Percentiles rank a stretch among this genome's conserved stretches.
These are phyloP conservation scores for Orthosia gothica DNA, from an alignment of 2,888 invertebrate species.

Conservation along the genomic window DNA sequence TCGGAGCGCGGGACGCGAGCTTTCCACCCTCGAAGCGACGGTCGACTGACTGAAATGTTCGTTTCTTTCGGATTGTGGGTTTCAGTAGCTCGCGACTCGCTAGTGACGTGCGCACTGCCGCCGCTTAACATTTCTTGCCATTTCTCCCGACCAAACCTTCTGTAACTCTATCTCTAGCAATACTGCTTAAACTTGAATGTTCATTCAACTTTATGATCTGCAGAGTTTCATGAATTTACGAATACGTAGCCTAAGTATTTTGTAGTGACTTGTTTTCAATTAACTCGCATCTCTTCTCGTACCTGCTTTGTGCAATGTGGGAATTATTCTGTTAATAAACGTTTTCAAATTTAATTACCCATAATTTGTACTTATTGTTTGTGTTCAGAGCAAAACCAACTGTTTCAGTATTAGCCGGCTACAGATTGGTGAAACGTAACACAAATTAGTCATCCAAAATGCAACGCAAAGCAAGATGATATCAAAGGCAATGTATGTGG, in stretches of 20 bases:
- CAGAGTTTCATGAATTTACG: constrained; percentile 15
- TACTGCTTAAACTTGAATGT: constrained; percentile 23
- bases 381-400: not conserved
- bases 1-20: constrained; percentile 44
- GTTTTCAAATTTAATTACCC: not conserved
- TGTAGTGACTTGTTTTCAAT: constrained; percentile 8
- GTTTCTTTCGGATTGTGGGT: constrained; percentile 45
- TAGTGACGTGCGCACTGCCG: constrained; percentile 74
- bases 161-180: constrained; percentile 15
- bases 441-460: not conserved
- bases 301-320: not conserved
- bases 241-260: not conserved
- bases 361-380: not conserved
- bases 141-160: constrained; percentile 22
- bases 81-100: constrained; percentile 46
- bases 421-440: not conserved
- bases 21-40: constrained; percentile 57
- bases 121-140: constrained; percentile 45
- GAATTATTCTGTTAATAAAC: not conserved
- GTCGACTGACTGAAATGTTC: constrained; percentile 58
- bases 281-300: not conserved
- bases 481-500: not conserved
- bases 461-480: not conserved
- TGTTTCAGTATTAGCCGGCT: not conserved
- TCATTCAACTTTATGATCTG: constrained; percentile 23